Evolutionary conservation across 2,797 vertebrate species (phyloP).

Genomic region (Poeciliopsis presidionis): DNA sequence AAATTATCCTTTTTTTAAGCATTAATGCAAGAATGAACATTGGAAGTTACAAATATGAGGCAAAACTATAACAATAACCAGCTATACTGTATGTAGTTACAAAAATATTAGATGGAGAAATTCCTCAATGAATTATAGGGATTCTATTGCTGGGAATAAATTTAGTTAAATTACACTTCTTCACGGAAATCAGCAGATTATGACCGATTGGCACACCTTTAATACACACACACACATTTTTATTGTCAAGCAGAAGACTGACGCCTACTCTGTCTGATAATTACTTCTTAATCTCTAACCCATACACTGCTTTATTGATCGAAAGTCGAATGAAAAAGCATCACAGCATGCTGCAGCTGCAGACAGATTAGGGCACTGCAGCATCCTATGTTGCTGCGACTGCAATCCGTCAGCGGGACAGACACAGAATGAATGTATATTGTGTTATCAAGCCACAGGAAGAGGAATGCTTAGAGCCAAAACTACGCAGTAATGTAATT

Average conservation of each 20-base stretch:
- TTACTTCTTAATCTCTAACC: not conserved
- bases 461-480: slow-evolving; percentile 45
- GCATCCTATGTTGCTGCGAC: not conserved
- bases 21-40: not conserved
- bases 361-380: not conserved
- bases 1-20: not conserved
- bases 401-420: slow-evolving; percentile 18
- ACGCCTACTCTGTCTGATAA: not conserved
- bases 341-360: not conserved
- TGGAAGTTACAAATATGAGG: not conserved
- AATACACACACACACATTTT: too few relatives aligned
- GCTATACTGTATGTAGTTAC: not conserved
- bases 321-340: slow-evolving; percentile 8
- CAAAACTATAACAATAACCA: not conserved
- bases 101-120: not conserved
- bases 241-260: not conserved
- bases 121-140: not conserved
- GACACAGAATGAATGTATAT: slow-evolving; percentile 22
- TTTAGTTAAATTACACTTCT: not conserved
- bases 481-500: slow-evolving; percentile 46
- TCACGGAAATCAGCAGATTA: too few relatives aligned
- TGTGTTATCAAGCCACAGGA: slow-evolving; percentile 34
- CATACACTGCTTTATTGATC: not conserved
- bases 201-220: too few relatives aligned
- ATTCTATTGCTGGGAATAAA: not conserved